Evolutionary conservation across 2,113 vertebrate species (phyloP), one percentile per base, ranked within the genome.

Genomic region (Turdus rufiventris): DNA sequence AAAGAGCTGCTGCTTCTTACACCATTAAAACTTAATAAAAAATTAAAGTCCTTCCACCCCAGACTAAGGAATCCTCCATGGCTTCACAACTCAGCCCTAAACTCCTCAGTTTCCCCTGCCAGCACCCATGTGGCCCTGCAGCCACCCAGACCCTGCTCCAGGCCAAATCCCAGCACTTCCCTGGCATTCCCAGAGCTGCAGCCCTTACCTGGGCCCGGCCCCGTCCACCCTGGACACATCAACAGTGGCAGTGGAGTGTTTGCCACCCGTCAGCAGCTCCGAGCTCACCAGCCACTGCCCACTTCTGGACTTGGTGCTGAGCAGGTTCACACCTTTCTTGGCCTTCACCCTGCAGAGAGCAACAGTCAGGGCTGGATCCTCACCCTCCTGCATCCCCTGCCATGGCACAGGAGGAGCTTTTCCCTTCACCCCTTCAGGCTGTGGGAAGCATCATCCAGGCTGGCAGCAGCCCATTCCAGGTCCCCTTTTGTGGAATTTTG

Each of bases 301-400:
- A 17, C 97, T 99, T 97, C 98, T 98, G 0, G 99, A 98, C 93
- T 97, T 98, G 89, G 99, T 99, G 91, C 98, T 98, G 16, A 99
- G 98, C 91, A 99, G 98, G 96, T 99, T 99, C 93, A 99, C 99
- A 0, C 99, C 99, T 66, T 99, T 99, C 98, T 99, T 99, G 36
- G 99, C 99, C 96, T 99, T 99, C 96, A 99, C 99, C 97, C 99
- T 99, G 97, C 6, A 3, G 86, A 91, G 34, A 96, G 77, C 1
- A 0, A 81, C 2, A 10, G 42, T 67, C 60, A 86, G 67, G 82
- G 56, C 8, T 12, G 31, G 29, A 62, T 8, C 31, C 33, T 57
- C 17, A 2, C 8, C 20, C 36, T 28, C 65, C 53, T 28, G 36
- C 7, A 7, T 7, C 16, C 34, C 31, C 17, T 29, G 14, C 28